Conservation (phyloP, 1,140 invertebrate genomes). For the Uloborus diversus region DNA sequence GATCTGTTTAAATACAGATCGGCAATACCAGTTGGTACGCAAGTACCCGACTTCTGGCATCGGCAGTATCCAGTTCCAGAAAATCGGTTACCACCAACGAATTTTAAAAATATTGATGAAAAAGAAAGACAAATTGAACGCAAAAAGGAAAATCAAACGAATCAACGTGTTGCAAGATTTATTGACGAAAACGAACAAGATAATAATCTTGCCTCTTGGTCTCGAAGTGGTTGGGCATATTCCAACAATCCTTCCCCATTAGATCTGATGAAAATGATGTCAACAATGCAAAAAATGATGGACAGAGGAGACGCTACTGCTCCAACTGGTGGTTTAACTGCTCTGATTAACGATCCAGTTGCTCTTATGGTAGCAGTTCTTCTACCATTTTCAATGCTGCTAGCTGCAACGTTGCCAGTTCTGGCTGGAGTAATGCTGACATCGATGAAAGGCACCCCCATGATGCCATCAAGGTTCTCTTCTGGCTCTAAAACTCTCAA, state of each 20-base stretch:
- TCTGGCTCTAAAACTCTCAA: slow-evolving; percentile 1
- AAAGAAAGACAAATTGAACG: not conserved
- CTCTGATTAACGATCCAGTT: not conserved
- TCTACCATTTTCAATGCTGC: slow-evolving; percentile 23
- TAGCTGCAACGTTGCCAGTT: slow-evolving; percentile 10
- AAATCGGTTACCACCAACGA: not conserved
- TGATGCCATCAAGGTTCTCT: not conserved
- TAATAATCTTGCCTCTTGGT: not conserved
- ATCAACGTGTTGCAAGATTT: not conserved
- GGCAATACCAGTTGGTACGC: not conserved
- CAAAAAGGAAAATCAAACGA: not conserved
- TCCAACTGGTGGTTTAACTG: not conserved
- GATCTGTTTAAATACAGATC: not conserved
- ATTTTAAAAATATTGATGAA: not conserved
- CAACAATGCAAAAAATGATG: not conserved
- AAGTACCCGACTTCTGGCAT: not conserved
- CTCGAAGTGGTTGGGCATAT: not conserved
- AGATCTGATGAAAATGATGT: not conserved
- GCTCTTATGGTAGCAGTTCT: slow-evolving; percentile 2
- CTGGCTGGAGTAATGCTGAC: not conserved
- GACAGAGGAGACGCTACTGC: not conserved
- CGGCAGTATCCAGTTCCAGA: not conserved
- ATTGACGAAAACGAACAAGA: not conserved
- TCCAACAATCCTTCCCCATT: not conserved
- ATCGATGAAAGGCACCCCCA: not conserved